A percentile compares a stretch with the other conserved stretches of the same genome.
Evolutionary conservation across 92 coral and sea anemone genomes (phyloP).

Genomic region (Heteractis magnifica): DNA sequence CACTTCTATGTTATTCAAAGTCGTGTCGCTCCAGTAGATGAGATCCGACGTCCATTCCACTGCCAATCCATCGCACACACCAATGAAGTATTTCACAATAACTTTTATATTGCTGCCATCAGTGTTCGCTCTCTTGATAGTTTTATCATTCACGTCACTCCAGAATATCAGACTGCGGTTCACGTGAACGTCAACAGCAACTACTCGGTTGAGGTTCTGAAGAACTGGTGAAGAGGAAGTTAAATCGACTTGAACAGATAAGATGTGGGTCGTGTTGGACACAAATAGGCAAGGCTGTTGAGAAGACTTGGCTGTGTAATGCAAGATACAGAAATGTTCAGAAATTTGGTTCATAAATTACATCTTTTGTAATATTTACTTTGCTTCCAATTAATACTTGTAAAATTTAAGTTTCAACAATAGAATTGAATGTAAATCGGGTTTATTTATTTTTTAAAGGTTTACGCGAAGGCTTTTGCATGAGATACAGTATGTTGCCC

Average conservation of each 20-base stretch:
- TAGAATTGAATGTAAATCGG: too few species aligned
- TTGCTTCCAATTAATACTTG: too few species aligned
- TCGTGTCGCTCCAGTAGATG: conserved; percentile 47
- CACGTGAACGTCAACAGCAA: conserved; percentile 40
- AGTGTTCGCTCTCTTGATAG: conserved; percentile 26
- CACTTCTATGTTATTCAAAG: conserved; percentile 15
- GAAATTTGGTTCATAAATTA: neutral
- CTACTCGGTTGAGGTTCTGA: conserved; percentile 19
- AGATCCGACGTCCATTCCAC: conserved; percentile 39
- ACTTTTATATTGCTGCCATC: conserved; percentile 22
- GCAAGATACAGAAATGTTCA: neutral
- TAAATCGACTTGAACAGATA: conserved; percentile 13
- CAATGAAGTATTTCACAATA: conserved; percentile 13
- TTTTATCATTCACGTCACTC: conserved; percentile 25
- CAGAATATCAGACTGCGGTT: conserved; percentile 19
- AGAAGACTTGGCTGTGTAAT: neutral
- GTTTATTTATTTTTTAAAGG: too few species aligned
- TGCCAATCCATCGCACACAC: conserved; percentile 34
- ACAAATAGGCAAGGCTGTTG: conserved; percentile 34
- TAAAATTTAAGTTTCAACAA: too few species aligned
- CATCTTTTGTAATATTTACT: too few species aligned
- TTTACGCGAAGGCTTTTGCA: too few species aligned
- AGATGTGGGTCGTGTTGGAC: conserved; percentile 35
- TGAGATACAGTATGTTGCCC: too few species aligned
- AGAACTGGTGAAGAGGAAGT: conserved; percentile 19